These are phyloP conservation scores for Acropora yongei DNA, from an alignment of 64 coral and sea anemone genomes.

Conservation along the genomic window DNA sequence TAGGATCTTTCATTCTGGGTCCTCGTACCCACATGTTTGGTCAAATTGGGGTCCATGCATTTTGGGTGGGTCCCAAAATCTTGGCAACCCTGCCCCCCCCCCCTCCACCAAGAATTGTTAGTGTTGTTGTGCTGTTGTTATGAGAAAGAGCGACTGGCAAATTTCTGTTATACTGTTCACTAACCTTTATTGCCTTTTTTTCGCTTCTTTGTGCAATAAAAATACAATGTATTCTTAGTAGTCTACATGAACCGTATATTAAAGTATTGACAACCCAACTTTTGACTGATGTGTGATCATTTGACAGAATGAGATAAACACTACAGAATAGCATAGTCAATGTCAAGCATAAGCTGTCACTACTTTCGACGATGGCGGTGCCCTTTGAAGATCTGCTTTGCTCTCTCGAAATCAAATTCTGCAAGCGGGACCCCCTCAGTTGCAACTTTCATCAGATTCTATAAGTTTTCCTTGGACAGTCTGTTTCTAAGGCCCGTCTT, in stretches of 20 bases:
- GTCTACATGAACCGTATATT: slow-evolving; percentile 6
- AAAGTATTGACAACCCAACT: slow-evolving; percentile 46
- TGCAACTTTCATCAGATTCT: slow-evolving; percentile 55
- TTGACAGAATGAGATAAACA: neutral
- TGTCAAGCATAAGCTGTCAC: slow-evolving; percentile 38
- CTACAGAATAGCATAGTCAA: slow-evolving; percentile 45
- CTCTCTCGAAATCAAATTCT: slow-evolving; percentile 69
- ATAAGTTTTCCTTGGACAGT: slow-evolving; percentile 54
- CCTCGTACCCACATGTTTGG: slow-evolving; percentile 34
- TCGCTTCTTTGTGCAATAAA: neutral
- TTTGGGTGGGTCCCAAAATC: slow-evolving; percentile 45
- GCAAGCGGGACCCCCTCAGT: slow-evolving; percentile 36
- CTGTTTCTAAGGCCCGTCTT: slow-evolving; percentile 54
- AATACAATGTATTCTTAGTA: slow-evolving; percentile 27
- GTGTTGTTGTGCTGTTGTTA: neutral
- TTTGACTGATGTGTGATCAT: slow-evolving; percentile 5
- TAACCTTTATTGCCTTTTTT: slow-evolving; percentile 12
- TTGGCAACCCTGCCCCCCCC: slow-evolving; percentile 37
- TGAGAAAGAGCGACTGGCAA: slow-evolving; percentile 29
- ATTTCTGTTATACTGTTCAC: slow-evolving; percentile 9
- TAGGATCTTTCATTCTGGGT: neutral
- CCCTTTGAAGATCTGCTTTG: slow-evolving; percentile 64
- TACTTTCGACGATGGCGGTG: slow-evolving; percentile 45
- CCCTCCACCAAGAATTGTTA: neutral
- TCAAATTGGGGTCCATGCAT: slow-evolving; percentile 55